Evolutionary conservation across 2,113 vertebrate genomes (phyloP), one percentile per base, ranked within the genome.

Genomic region (Gila orcuttii): DNA sequence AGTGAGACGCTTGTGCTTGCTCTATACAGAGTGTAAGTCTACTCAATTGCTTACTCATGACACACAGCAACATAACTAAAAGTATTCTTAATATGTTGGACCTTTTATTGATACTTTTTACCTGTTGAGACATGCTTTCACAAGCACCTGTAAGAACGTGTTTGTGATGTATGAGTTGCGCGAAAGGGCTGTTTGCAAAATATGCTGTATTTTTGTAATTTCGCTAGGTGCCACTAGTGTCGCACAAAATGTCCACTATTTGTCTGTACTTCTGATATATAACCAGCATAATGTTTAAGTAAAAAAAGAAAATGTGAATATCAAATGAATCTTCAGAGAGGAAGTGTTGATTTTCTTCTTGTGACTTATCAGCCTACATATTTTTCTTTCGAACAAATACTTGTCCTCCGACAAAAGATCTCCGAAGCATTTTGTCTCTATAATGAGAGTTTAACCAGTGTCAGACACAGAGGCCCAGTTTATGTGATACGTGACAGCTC

Each of bases 381-480:
- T 3, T 10, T 80, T 45, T 13, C n/a, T 45, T 62, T 57, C 19
- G 59, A 47, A 64, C n/a, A 15, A 74, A 80, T 60, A 68, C 5
- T 23, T 36, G 25, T 36, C 2, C 28, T 17, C 12, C 2, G 17
- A 36, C 39, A 62, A 59, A 47, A 47, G 23, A 66, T 85, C 85
- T 85, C 87, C 15, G 42, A 76, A 83, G 86, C 31, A 85, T 86
- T 85, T 45, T 45, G 25, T 66, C 69, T 78, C 79, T 47, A 62
- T 89, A 78, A 90, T 89, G 60, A 83, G 79, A 82, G 82, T 86
- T 91, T 87, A 91, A 91, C 88, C 60, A 74, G 60, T n/a, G 36
- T 90, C 91, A 88, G 88, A 83, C 87, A 84, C 66, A 36, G 60
- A 69, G 81, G 89, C 85, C 83, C 88, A 86, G 85, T 81, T 79